Base-by-base conservation (phyloP, 1,140 invertebrate genomes). In the Aricia agestis region DNA sequence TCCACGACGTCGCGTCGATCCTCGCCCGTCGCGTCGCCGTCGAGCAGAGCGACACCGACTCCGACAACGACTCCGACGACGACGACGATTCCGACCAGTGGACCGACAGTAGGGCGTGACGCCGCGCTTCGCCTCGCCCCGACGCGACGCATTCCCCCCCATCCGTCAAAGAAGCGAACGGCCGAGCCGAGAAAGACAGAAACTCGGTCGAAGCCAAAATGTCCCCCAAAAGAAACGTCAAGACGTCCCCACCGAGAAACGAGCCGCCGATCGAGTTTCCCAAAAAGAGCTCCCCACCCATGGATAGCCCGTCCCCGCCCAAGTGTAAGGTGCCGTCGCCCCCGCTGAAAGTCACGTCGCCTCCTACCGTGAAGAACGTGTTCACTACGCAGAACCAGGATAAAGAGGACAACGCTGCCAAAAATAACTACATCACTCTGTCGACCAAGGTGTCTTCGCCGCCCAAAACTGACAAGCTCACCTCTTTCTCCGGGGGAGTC, bases 1-100 rank as follows among this genome's bases (percentile, higher is more conserved):
- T 97, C 41, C 96, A 98, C 88, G 98, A 99, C 92, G 98, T 99
- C 4, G 98, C 98, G 13, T 98, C 97, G 10, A 98, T 99, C 77
- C 94, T 99, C 78, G 98, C 98, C 19, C 93, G 98, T 42, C 94
- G 98, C 36, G 97, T 98, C 45, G 98, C 97, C 25, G 97, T 99
- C 71, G 98, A 99, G 92, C 96, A 98, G 78, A 98, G 97, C 74
- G 98, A 99, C 89, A 96, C 96, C 25, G 97, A 97, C 79, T 97
- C 96, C n/a, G 97, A 95, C 6, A 91, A 81, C 42, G 93, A 93
- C 72, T 92, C 91, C 65, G 85, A 87, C 82, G 85, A 84, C 65
- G 85, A 84, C 61, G 86, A 87, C 76, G 85, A 90, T 80, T 92
- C 91, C 68, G 93, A 93, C 79, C 92, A 93, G 93, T 93, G 93